A percentile compares a stretch with the other conserved stretches of the same genome.
These are phyloP conservation scores for Meta bourneti DNA, from an alignment of 2,888 invertebrate species.

Conservation along the genomic window DNA sequence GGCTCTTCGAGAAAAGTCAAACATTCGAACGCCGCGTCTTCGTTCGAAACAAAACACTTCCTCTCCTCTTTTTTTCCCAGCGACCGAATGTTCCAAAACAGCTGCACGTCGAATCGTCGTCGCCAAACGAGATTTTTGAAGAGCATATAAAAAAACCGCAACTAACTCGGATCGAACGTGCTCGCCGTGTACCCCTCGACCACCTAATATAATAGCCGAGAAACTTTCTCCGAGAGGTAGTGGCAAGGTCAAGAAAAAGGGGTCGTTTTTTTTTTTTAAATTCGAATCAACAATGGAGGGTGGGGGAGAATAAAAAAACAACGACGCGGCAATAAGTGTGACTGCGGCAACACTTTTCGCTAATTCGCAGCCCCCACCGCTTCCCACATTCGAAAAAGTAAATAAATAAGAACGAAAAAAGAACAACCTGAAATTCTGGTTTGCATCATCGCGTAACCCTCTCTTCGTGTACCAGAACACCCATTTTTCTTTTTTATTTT, in stretches of 20 bases:
- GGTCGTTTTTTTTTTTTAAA: background rate
- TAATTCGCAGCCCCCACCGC: background rate
- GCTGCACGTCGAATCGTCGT: background rate
- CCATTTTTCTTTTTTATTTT: constrained; percentile 13
- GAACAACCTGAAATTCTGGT: constrained; percentile 44
- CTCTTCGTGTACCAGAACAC: constrained; percentile 6
- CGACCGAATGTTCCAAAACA: background rate
- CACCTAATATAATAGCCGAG: background rate
- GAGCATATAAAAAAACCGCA: background rate
- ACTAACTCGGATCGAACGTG: background rate
- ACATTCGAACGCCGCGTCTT: background rate
- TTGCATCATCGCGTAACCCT: constrained; percentile 23
- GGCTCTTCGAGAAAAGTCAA: no score
- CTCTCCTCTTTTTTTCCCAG: background rate
- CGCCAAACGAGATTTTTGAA: background rate
- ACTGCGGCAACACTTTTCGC: background rate
- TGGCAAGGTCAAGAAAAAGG: constrained; percentile 7
- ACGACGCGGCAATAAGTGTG: constrained; percentile 27
- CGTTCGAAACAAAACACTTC: background rate
- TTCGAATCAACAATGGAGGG: constrained; percentile 7
- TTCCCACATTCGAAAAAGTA: background rate
- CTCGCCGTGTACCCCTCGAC: background rate
- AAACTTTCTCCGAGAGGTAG: background rate
- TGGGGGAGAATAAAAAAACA: constrained; percentile 11
- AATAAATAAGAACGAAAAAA: constrained; percentile 21